Percentiles rank a stretch among this genome's conserved stretches.
Conservation (phyloP, 1,140 invertebrate species). For the Catajapyx aquilonaris region DNA sequence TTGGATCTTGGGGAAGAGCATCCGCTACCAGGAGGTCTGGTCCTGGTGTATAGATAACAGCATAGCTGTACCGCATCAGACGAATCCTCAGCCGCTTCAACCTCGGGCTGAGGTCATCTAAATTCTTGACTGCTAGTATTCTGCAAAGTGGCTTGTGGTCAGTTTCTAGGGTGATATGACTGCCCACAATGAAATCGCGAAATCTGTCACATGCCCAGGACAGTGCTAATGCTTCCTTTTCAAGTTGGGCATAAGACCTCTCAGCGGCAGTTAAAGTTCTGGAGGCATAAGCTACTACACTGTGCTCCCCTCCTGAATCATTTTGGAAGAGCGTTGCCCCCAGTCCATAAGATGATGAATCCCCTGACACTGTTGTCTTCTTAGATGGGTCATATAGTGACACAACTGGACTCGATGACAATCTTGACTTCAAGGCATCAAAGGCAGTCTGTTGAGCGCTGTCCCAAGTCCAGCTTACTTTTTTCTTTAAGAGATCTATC, state of each 20-base stretch:
- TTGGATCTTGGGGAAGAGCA: too few species aligned
- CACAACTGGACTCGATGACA: conserved; percentile 13
- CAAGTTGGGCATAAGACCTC: conserved; percentile 5
- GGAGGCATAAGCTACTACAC: conserved; percentile 6
- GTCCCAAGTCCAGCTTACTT: conserved; percentile 14
- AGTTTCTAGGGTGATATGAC: too few species aligned
- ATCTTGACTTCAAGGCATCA: conserved; percentile 12
- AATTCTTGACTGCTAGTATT: too few species aligned
- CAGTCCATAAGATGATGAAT: conserved; percentile 10
- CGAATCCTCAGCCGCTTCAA: too few species aligned
- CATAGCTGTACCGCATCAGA: too few species aligned
- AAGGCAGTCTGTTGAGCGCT: conserved; percentile 12
- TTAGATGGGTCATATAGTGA: conserved; percentile 12
- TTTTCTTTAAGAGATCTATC: too few species aligned
- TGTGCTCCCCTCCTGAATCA: not conserved
- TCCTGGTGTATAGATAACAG: too few species aligned
- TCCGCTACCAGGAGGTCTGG: too few species aligned
- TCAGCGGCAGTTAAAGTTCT: conserved; percentile 5
- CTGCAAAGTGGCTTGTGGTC: too few species aligned
- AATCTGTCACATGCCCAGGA: conserved; percentile 10
- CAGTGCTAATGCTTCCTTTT: conserved; percentile 6
- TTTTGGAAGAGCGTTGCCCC: conserved; percentile 5
- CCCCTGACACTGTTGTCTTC: conserved; percentile 12
- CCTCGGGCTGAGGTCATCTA: too few species aligned
- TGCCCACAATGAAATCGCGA: too few species aligned